Conservation (phyloP, 2,888 invertebrate species). For the Syritta pipiens region DNA sequence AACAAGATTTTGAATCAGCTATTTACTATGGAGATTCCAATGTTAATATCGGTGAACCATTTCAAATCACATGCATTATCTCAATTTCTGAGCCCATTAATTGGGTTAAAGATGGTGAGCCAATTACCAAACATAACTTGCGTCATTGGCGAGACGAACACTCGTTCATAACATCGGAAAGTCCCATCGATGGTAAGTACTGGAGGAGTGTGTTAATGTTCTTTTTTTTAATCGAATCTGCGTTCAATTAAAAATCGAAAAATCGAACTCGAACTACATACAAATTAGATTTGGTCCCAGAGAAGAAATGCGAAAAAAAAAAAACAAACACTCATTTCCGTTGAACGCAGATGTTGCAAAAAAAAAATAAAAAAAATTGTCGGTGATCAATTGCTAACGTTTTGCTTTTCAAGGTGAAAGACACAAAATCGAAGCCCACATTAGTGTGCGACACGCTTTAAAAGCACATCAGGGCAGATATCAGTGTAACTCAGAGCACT, state of each 20-base stretch:
- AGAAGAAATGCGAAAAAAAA: neutral
- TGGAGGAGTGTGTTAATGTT: slow-evolving; percentile 1
- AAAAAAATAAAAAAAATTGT: neutral
- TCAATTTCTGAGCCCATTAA: slow-evolving; percentile 77
- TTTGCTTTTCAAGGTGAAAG: slow-evolving; percentile 75
- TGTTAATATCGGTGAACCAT: slow-evolving; percentile 77
- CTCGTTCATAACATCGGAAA: slow-evolving; percentile 76
- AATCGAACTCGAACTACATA: neutral
- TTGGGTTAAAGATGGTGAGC: slow-evolving; percentile 78
- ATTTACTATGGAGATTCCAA: slow-evolving; percentile 78
- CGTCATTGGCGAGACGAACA: slow-evolving; percentile 78
- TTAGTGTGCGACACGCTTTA: slow-evolving; percentile 77
- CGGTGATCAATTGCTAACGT: slow-evolving; percentile 37
- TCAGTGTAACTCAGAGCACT: slow-evolving; percentile 76
- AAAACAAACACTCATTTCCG: slow-evolving; percentile 25
- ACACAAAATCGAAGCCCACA: slow-evolving; percentile 78
- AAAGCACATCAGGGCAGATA: slow-evolving; percentile 78
- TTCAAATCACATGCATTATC: slow-evolving; percentile 78
- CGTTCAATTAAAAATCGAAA: slow-evolving; percentile 53
- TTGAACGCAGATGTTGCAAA: slow-evolving; percentile 1
- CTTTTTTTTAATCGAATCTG: slow-evolving; percentile 31
- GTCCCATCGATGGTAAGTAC: slow-evolving; percentile 78
- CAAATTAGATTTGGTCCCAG: slow-evolving; percentile 14
- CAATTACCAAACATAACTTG: slow-evolving; percentile 77
- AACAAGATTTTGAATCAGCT: slow-evolving; percentile 73